Conservation (phyloP, 2,888 invertebrate species). For the Acrobasis repandana region DNA sequence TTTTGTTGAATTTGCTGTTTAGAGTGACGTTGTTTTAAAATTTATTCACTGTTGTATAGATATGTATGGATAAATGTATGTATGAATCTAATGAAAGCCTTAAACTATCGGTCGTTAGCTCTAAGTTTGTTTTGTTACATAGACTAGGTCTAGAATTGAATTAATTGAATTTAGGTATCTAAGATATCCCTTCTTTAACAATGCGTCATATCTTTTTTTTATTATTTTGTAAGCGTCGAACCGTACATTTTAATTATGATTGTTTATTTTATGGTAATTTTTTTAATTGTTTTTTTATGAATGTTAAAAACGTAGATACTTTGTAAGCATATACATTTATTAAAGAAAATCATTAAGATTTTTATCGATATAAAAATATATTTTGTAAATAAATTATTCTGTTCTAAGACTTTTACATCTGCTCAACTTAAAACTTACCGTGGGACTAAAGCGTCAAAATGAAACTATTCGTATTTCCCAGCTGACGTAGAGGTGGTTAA, state of each 20-base stretch:
- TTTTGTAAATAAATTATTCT: slow-evolving; percentile 77
- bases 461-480: slow-evolving; percentile 42
- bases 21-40: slow-evolving; percentile 65
- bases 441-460: slow-evolving; percentile 61
- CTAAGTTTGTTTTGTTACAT: slow-evolving; percentile 69
- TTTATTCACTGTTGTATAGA: slow-evolving; percentile 78
- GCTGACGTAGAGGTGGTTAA: slow-evolving; percentile 38
- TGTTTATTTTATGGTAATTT: slow-evolving; percentile 44
- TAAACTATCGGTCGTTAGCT: slow-evolving; percentile 66
- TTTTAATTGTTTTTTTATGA: slow-evolving; percentile 54
- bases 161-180: slow-evolving; percentile 52
- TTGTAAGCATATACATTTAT: slow-evolving; percentile 69
- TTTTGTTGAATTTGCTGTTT: slow-evolving; percentile 74
- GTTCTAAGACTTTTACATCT: slow-evolving; percentile 78
- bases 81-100: slow-evolving; percentile 71
- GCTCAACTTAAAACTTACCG: slow-evolving; percentile 78
- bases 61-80: slow-evolving; percentile 58
- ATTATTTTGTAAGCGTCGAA: slow-evolving; percentile 41
- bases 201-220: slow-evolving; percentile 55
- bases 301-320: slow-evolving; percentile 65
- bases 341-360: slow-evolving; percentile 56
- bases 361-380: slow-evolving; percentile 68
- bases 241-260: slow-evolving; percentile 39
- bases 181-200: slow-evolving; percentile 52
- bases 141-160: slow-evolving; percentile 50